phyloP scores from a whole-genome alignment of 2,888 invertebrate species.

The Coronaproctus castanopsis region DNA sequence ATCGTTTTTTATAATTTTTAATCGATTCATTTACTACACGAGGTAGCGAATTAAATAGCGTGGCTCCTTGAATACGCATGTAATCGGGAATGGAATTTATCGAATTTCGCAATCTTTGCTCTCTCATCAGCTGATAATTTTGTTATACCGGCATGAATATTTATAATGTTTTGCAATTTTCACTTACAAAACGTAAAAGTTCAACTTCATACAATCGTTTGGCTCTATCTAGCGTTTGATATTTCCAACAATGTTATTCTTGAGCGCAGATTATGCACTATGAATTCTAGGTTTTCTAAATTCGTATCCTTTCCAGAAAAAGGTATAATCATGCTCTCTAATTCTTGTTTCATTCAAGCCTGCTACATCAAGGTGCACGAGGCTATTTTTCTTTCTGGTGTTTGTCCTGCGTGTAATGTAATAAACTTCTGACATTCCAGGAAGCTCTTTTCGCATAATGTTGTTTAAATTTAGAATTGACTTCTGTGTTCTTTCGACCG shows the following conservation, averaged over 20 bases:
- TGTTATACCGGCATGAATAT: too few relatives aligned
- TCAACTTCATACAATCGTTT: too few relatives aligned
- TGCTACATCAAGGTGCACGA: not conserved
- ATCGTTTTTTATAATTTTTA: too few relatives aligned
- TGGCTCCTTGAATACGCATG: too few relatives aligned
- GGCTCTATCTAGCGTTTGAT: too few relatives aligned
- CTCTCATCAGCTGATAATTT: too few relatives aligned
- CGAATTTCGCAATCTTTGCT: too few relatives aligned
- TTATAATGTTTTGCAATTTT: too few relatives aligned
- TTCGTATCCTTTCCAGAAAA: not conserved
- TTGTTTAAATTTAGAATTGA: not conserved
- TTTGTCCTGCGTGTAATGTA: not conserved
- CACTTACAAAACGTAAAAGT: too few relatives aligned
- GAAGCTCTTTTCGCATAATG: not conserved
- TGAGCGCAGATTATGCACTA: not conserved
- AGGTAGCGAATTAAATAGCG: too few relatives aligned
- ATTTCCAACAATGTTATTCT: not conserved
- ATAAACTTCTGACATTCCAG: not conserved
- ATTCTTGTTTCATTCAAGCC: not conserved
- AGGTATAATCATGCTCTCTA: not conserved
- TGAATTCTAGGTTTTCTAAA: not conserved
- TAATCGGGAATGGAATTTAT: too few relatives aligned
- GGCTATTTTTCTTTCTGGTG: not conserved
- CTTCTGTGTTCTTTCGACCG: not conserved
- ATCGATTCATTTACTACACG: too few relatives aligned